Conservation (phyloP, 2,888 invertebrate species). For the Cepaea hortensis region DNA sequence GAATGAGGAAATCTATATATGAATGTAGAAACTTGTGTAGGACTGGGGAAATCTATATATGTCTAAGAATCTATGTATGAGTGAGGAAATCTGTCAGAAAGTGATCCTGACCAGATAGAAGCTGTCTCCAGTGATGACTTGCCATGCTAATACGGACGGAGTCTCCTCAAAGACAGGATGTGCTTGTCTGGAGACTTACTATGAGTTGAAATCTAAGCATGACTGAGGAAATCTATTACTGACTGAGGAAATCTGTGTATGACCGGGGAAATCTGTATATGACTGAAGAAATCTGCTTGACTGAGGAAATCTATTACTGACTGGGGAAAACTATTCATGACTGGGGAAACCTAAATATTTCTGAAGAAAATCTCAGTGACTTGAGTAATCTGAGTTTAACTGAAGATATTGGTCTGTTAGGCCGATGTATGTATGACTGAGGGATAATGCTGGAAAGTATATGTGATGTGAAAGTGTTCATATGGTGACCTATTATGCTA, state of each 20-base stretch:
- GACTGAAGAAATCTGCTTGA: too few relatives aligned
- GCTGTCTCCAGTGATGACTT: slow-evolving; percentile 64
- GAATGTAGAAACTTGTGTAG: too few relatives aligned
- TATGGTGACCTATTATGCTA: slow-evolving; percentile 1
- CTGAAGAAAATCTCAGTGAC: neutral
- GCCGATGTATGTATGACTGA: too few relatives aligned
- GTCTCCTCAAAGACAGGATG: slow-evolving; percentile 55
- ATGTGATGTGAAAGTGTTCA: too few relatives aligned
- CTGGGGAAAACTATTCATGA: slow-evolving; percentile 53
- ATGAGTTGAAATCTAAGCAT: slow-evolving; percentile 54
- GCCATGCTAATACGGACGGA: slow-evolving; percentile 72
- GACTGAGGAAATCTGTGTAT: neutral
- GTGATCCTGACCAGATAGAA: too few relatives aligned
- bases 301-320: slow-evolving; percentile 37
- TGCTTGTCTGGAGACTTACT: slow-evolving; percentile 57
- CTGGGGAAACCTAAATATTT: slow-evolving; percentile 53
- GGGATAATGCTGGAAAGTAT: too few relatives aligned
- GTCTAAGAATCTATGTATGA: neutral
- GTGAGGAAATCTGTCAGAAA: too few relatives aligned
- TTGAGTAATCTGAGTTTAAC: too few relatives aligned
- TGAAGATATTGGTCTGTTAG: too few relatives aligned
- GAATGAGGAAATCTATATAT: slow-evolving; percentile 51
- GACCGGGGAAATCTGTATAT: too few relatives aligned
- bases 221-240: too few relatives aligned
- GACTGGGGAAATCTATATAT: too few relatives aligned